Evolutionary conservation across 2,888 invertebrate genomes (phyloP).

Genomic region (Euzophera pinguis): DNA sequence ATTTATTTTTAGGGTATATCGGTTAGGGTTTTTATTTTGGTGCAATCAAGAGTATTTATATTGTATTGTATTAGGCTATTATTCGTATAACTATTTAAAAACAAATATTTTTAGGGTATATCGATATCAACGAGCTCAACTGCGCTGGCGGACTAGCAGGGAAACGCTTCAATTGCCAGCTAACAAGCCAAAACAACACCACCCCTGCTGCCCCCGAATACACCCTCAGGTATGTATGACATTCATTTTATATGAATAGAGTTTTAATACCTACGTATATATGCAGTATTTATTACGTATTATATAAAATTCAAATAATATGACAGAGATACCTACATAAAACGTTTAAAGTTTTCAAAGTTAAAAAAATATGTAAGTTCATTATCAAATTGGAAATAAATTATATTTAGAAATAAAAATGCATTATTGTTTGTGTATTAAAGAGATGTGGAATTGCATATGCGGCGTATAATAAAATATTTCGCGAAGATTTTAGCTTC

Average conservation of each 20-base stretch:
- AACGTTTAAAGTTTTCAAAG: too few relatives aligned
- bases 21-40: too few relatives aligned
- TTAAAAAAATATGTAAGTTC: too few relatives aligned
- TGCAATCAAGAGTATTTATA: too few relatives aligned
- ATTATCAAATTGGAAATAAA: too few relatives aligned
- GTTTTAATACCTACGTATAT: too few relatives aligned
- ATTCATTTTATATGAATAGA: not conserved
- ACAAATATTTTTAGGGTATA: conserved; percentile 70
- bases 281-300: too few relatives aligned
- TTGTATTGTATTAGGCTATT: not conserved
- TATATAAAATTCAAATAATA: too few relatives aligned
- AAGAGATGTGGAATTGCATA: conserved; percentile 1
- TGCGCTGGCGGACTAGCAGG: conserved; percentile 81
- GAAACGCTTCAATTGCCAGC: conserved; percentile 78
- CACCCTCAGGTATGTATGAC: conserved; percentile 52
- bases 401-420: too few relatives aligned
- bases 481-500: conserved; percentile 25
- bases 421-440: not conserved
- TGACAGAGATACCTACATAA: too few relatives aligned
- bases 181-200: conserved; percentile 70
- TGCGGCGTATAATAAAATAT: conserved; percentile 27
- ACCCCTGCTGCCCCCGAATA: conserved; percentile 74
- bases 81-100: conserved; percentile 4
- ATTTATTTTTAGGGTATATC: too few relatives aligned
- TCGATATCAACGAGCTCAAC: conserved; percentile 84